Evolutionary conservation across 2,113 vertebrate species (phyloP).

Genomic region (Cyrtonyx montezumae): DNA sequence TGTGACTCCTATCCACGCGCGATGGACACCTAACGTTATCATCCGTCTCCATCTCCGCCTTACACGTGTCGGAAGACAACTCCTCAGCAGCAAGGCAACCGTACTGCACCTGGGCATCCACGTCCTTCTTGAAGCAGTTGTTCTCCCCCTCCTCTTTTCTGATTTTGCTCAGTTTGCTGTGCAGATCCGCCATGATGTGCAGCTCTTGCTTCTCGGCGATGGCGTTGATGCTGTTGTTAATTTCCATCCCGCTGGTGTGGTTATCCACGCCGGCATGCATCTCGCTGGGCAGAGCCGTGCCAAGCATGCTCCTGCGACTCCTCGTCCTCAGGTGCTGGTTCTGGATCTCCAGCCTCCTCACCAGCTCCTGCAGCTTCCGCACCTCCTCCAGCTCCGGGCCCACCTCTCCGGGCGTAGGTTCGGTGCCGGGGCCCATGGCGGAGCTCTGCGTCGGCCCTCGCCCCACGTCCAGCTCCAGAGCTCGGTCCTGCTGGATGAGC

Average conservation of each 20-base stretch:
- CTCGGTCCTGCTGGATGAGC: conserved; percentile 76
- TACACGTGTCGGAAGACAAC: conserved; percentile 43
- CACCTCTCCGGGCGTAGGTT: conserved; percentile 61
- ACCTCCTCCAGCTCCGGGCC: conserved; percentile 87
- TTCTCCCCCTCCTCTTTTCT: conserved; percentile 69
- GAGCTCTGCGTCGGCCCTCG: conserved; percentile 49
- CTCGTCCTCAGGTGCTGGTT: conserved; percentile 85
- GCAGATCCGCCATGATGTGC: conserved; percentile 66
- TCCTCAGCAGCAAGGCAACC: conserved; percentile 50
- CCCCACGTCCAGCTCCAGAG: conserved; percentile 65
- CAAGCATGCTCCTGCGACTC: conserved; percentile 65
- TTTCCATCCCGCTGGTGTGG: conserved; percentile 45
- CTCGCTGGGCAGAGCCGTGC: conserved; percentile 52
- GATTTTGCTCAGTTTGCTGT: conserved; percentile 53
- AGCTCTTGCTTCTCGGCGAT: conserved; percentile 38
- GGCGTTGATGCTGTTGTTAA: conserved; percentile 66
- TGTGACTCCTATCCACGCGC: conserved; percentile 18
- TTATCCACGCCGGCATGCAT: conserved; percentile 45
- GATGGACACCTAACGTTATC: conserved; percentile 19
- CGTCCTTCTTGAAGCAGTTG: conserved; percentile 35
- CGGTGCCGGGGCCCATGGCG: conserved; percentile 66
- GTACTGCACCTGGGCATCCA: conserved; percentile 54
- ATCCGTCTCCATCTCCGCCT: conserved; percentile 40
- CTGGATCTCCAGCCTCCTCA: conserved; percentile 88
- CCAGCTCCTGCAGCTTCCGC: conserved; percentile 88